Evolutionary conservation across 1,140 invertebrate species (phyloP).

Genomic region (Cherax destructor): DNA sequence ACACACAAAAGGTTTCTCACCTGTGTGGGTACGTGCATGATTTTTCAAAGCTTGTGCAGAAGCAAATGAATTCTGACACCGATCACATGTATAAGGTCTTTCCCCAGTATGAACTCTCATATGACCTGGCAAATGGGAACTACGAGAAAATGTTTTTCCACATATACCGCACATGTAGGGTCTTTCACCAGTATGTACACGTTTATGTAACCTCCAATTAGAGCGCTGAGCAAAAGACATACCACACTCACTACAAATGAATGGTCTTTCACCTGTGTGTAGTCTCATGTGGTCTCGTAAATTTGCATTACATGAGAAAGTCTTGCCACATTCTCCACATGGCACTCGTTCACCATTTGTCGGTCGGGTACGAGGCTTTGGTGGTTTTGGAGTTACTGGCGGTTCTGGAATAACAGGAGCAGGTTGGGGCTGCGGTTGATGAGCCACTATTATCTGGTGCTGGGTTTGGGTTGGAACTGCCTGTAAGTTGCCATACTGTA

Average conservation of each 20-base stretch:
- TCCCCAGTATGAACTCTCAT: constrained; percentile 80
- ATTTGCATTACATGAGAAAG: constrained; percentile 63
- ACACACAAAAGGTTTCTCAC: constrained; percentile 69
- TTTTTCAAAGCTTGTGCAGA: constrained; percentile 80
- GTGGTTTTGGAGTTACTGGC: constrained; percentile 33
- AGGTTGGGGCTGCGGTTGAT: constrained; percentile 16
- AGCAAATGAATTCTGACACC: constrained; percentile 94
- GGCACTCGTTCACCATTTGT: constrained; percentile 66
- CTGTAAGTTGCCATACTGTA: constrained; percentile 61
- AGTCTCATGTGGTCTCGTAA: constrained; percentile 76
- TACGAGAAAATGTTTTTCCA: constrained; percentile 76
- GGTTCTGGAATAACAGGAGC: constrained; percentile 39
- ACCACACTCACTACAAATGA: constrained; percentile 83
- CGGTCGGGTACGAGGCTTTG: constrained; percentile 42
- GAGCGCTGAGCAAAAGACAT: constrained; percentile 82
- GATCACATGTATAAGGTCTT: constrained; percentile 93
- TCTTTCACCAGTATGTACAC: constrained; percentile 74
- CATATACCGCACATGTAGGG: constrained; percentile 80
- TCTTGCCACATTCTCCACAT: constrained; percentile 64
- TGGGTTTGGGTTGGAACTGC: constrained; percentile 53
- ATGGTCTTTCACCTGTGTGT: constrained; percentile 83
- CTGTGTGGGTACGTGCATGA: constrained; percentile 62
- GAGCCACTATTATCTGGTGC: constrained; percentile 42
- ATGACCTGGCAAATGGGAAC: constrained; percentile 71
- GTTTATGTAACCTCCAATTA: constrained; percentile 75